Conservation (phyloP, 2,113 vertebrate species). For the Lepus timidus region DNA sequence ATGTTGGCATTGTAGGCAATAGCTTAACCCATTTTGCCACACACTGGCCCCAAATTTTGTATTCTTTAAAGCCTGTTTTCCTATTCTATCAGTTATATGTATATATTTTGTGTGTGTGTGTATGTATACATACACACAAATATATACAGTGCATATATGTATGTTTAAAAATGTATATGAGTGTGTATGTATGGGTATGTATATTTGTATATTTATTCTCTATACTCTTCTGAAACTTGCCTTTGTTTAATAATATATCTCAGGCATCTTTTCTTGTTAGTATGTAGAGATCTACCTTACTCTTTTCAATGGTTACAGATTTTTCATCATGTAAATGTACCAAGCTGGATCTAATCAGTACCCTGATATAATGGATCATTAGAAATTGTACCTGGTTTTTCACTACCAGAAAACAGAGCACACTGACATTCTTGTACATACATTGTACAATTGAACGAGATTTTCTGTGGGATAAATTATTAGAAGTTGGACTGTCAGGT, state of each 20-base stretch:
- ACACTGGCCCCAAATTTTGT: not conserved
- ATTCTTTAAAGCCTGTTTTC: slow-evolving; percentile 11
- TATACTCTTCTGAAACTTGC: not conserved
- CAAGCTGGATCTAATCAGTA: not conserved
- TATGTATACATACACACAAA: not conserved
- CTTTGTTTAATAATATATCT: not conserved
- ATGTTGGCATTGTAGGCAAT: too few relatives aligned
- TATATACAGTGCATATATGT: not conserved
- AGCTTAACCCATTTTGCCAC: too few relatives aligned
- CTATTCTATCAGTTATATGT: not conserved
- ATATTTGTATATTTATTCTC: not conserved
- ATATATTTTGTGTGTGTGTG: not conserved
- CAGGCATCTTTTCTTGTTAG: slow-evolving; percentile 1
- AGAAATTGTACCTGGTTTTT: not conserved
- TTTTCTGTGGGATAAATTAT: slow-evolving; percentile 15
- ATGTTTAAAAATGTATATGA: not conserved
- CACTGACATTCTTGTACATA: not conserved
- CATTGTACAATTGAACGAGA: not conserved
- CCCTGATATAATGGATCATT: not conserved
- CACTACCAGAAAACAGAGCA: not conserved
- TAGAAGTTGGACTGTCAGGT: not conserved
- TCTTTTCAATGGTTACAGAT: not conserved
- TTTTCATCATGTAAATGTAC: slow-evolving; percentile 5
- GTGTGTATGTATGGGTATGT: not conserved
- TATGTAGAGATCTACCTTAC: not conserved